Evolutionary conservation across 2,113 vertebrate species (phyloP), one percentile per base, ranked within the genome.

Genomic region (Oreocharis arfaki): DNA sequence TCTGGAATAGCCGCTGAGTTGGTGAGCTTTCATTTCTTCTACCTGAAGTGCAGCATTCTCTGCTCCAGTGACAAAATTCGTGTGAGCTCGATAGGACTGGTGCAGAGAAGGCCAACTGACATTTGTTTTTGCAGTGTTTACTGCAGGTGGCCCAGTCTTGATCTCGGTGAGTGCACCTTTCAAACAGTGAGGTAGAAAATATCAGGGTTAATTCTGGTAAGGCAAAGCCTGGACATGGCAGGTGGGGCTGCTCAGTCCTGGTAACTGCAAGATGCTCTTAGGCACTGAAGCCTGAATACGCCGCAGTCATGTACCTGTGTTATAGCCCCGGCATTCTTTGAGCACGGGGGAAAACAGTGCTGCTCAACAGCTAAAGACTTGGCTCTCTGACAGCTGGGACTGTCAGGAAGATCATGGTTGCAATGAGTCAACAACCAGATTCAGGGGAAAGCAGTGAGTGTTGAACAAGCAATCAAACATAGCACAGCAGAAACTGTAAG

Each of bases 231-330:
- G 17, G 47, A 14, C 5, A 1, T 1, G 9, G 52, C 49, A 17
- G 2, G 30, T 44, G 47, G 28, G 30, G 42, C 56, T 55, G 37
- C 74, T 67, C 53, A 32, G 37, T 27, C 55, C 41, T n/a, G 41
- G 10, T 41, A 30, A 46, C 28, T 61, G 15, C 55, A 56, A 76
- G 21, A 42, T 1, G 3, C 71, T 53, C 19, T 6, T 5, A 26
- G 78, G 65, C 76, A 10, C 24, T 82, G 56, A 42, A 37, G n/a
- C 12, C 47, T 37, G 47, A n/a, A 6, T 1, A 1, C 14, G 16
- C 55, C 56, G 53, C 33, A 10, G 9, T 19, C 0, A 0, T 10
- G 32, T 47, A 16, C 13, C 3, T 18, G 23, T 1, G 3, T 30
- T 52, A 50, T 16, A 46, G 59, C 30, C 57, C 73, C 14, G 18